Evolutionary conservation across 1,140 invertebrate species (phyloP).

Genomic region (Habropoda laboriosa): DNA sequence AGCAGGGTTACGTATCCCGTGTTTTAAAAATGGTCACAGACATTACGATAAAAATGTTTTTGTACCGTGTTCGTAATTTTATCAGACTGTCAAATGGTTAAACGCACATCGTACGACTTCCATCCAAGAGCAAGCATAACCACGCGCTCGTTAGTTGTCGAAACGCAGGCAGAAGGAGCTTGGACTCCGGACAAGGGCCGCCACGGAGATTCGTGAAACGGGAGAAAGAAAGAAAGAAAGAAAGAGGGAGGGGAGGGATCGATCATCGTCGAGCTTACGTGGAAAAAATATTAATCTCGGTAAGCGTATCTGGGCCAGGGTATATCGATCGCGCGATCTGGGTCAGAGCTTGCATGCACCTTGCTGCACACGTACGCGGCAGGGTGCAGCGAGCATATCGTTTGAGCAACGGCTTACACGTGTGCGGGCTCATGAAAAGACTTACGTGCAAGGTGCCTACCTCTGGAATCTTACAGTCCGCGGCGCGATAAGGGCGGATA

Average conservation of each 20-base stretch:
- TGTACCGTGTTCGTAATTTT: too few species aligned
- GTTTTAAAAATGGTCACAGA: too few species aligned
- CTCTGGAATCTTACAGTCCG: background rate
- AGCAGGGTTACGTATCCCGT: too few species aligned
- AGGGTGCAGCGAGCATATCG: constrained; percentile 34
- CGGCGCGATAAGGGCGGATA: constrained; percentile 40
- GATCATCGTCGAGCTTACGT: constrained; percentile 50
- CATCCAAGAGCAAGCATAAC: too few species aligned
- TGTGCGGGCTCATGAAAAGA: constrained; percentile 43
- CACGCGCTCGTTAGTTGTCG: background rate
- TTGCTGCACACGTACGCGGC: constrained; percentile 54
- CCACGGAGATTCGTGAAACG: background rate
- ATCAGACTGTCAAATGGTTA: too few species aligned
- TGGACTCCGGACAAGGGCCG: too few species aligned
- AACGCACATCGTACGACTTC: too few species aligned
- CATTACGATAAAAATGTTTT: too few species aligned
- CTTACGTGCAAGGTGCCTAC: constrained; percentile 36
- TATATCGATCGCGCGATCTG: constrained; percentile 78
- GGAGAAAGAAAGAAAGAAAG: too few species aligned
- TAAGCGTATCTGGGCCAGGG: constrained; percentile 76
- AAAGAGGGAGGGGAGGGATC: too few species aligned
- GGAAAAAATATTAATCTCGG: constrained; percentile 74
- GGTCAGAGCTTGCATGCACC: constrained; percentile 74
- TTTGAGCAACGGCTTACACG: constrained; percentile 29
- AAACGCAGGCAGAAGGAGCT: background rate